Conservation (phyloP, 2,797 vertebrate genomes). For the Sebastes matsubarae region DNA sequence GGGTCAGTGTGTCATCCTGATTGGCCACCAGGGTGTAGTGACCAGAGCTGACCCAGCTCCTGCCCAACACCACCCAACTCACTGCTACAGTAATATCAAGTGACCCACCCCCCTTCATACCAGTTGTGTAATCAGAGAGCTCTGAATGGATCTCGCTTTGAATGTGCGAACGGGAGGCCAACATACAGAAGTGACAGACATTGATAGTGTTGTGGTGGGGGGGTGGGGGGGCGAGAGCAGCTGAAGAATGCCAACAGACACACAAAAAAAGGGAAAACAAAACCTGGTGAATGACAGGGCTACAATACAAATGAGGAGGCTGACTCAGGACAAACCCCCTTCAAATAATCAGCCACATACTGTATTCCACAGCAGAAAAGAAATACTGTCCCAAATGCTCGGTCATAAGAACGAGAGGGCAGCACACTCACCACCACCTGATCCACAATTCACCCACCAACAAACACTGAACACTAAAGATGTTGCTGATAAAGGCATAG, state of each 20-base stretch:
- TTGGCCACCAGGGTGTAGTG: constrained; percentile 8
- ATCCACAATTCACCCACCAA: background rate
- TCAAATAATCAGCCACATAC: background rate
- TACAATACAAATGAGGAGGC: background rate
- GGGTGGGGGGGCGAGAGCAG: background rate
- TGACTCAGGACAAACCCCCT: background rate
- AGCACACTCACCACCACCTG: background rate
- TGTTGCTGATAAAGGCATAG: background rate
- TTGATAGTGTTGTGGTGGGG: background rate
- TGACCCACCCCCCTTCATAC: constrained; percentile 28
- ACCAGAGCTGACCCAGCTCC: constrained; percentile 47
- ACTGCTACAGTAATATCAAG: constrained; percentile 29
- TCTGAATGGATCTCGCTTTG: constrained; percentile 26
- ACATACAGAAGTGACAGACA: constrained; percentile 10
- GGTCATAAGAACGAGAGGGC: background rate
- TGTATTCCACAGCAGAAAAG: background rate
- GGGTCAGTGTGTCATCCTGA: constrained; percentile 17
- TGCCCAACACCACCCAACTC: background rate
- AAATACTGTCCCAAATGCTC: background rate
- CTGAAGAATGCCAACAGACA: constrained; percentile 15
- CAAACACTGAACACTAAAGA: background rate
- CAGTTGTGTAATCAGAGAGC: constrained; percentile 49
- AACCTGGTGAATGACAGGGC: background rate
- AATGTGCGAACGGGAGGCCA: constrained; percentile 29
- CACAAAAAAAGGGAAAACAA: constrained; percentile 1